Conservation (phyloP, 1,140 invertebrate species). For the Dendrolimus kikuchii region DNA sequence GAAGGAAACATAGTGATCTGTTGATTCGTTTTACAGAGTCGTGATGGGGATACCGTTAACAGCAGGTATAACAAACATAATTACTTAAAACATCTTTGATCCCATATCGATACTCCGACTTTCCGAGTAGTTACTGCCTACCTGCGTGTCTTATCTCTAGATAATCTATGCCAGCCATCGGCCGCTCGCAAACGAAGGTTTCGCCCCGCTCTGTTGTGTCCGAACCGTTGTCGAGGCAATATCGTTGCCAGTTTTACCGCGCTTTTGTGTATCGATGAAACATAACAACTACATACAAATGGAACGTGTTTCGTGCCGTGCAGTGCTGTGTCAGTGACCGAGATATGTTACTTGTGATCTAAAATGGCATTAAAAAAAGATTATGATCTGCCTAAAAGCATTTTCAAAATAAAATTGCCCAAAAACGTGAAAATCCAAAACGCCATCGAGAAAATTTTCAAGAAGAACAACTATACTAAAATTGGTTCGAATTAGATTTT, state of each 20-base stretch:
- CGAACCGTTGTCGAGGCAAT: slow-evolving; percentile 53
- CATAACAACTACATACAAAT: slow-evolving; percentile 2
- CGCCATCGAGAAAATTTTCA: slow-evolving; percentile 60
- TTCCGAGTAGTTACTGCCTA: slow-evolving; percentile 1
- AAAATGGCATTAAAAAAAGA: slow-evolving; percentile 67
- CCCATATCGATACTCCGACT: too few relatives aligned
- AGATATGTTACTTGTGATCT: slow-evolving; percentile 48
- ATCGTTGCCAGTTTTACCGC: slow-evolving; percentile 7
- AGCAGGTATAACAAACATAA: too few relatives aligned
- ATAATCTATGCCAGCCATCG: slow-evolving; percentile 37
- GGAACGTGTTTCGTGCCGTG: slow-evolving; percentile 19
- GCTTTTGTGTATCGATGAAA: slow-evolving; percentile 31
- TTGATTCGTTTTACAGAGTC: too few relatives aligned
- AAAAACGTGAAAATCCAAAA: slow-evolving; percentile 55
- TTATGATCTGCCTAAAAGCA: slow-evolving; percentile 53
- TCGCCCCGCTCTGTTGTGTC: slow-evolving; percentile 51
- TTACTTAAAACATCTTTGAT: too few relatives aligned
- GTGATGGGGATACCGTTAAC: too few relatives aligned
- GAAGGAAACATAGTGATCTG: too few relatives aligned
- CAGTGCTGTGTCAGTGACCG: slow-evolving; percentile 50
- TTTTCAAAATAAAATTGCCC: slow-evolving; percentile 60
- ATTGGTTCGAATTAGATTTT: slow-evolving; percentile 54
- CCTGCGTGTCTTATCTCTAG: slow-evolving; percentile 1
- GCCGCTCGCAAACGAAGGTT: slow-evolving; percentile 39
- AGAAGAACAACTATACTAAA: slow-evolving; percentile 61